Evolutionary conservation across 1,140 invertebrate species (phyloP).

Genomic region (Drosophila rhopaloa): DNA sequence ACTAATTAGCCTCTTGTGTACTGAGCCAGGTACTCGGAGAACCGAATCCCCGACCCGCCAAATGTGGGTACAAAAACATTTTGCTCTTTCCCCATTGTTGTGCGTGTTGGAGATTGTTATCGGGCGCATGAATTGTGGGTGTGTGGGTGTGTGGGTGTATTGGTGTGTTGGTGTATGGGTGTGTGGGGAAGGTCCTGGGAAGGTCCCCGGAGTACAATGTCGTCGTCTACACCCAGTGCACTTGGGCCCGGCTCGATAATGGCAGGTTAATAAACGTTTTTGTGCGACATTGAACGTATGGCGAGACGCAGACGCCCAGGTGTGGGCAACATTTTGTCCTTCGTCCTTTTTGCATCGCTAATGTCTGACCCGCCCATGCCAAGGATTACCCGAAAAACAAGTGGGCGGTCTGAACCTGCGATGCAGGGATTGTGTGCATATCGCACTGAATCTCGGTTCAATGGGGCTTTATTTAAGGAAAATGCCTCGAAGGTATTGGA

Average conservation of each 20-base stretch:
- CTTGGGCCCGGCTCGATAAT: slow-evolving; percentile 59
- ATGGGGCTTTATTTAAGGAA: slow-evolving; percentile 24
- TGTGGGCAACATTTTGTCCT: slow-evolving; percentile 1
- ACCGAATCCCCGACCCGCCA: background rate
- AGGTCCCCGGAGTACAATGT: slow-evolving; percentile 49
- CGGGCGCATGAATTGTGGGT: slow-evolving; percentile 56
- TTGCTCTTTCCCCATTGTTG: slow-evolving; percentile 46
- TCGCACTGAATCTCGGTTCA: slow-evolving; percentile 29
- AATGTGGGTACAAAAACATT: slow-evolving; percentile 23
- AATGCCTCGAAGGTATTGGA: slow-evolving; percentile 1
- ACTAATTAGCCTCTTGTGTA: slow-evolving; percentile 61
- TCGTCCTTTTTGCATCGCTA: slow-evolving; percentile 38
- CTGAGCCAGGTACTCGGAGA: slow-evolving; percentile 3
- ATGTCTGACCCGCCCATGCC: slow-evolving; percentile 11
- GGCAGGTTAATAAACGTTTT: slow-evolving; percentile 80
- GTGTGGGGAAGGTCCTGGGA: background rate
- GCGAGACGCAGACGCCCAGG: slow-evolving; percentile 36
- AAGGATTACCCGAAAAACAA: slow-evolving; percentile 16
- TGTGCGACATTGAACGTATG: slow-evolving; percentile 54
- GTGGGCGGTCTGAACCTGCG: slow-evolving; percentile 20
- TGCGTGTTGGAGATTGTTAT: slow-evolving; percentile 75
- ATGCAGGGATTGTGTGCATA: slow-evolving; percentile 23
- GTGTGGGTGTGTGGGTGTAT: background rate
- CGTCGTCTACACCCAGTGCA: slow-evolving; percentile 50
- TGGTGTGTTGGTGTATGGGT: background rate